Evolutionary conservation across 2,797 vertebrate genomes (phyloP), one percentile per base, ranked within the genome.

Genomic region (Pseudochirops corinnae): DNA sequence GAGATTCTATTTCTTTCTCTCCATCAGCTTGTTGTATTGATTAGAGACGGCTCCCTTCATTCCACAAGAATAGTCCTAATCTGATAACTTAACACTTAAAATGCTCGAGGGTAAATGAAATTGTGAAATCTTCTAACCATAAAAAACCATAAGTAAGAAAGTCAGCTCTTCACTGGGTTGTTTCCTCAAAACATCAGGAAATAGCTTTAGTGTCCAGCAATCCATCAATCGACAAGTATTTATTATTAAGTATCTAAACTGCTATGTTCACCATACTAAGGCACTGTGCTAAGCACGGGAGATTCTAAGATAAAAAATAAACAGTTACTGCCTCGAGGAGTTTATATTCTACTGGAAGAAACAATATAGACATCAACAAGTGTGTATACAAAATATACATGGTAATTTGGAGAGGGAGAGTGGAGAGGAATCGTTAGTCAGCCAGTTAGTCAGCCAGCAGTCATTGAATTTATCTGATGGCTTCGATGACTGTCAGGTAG

Each of bases 31-130:
- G 24, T 57, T 53, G 93, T 87, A 93, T 90, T 10, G 93, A 26
- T 56, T 46, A 28, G 39, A 82, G 92, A 31, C 0, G 0, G 58
- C 16, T 58, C 16, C 82, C 4, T 0, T 14, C 5, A 39, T 5
- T 11, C 52, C 56, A 67, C n/a, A 95, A 96, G 93, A 93, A 93
- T 93, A 97, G 95, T 92, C 3, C 2, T 67, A 4, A 93, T 90
- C 95, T 96, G 93, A 93, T 39, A 3, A 28, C 53, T 96, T 62
- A 95, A 95, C 62, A 6, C 92, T 33, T 5, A 91, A 95, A 58
- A 95, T 94, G 55, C 58, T 93, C 52, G 53, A 50, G 3, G 56
- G 39, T 12, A 33, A 91, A 94, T 2, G 92, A 28, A 91, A 55
- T 90, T 55, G 93, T 33, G n/a, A 82, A 1, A 29, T 91, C 60